Base-by-base conservation (phyloP, 2,888 invertebrate species). In the Lottia scabra region DNA sequence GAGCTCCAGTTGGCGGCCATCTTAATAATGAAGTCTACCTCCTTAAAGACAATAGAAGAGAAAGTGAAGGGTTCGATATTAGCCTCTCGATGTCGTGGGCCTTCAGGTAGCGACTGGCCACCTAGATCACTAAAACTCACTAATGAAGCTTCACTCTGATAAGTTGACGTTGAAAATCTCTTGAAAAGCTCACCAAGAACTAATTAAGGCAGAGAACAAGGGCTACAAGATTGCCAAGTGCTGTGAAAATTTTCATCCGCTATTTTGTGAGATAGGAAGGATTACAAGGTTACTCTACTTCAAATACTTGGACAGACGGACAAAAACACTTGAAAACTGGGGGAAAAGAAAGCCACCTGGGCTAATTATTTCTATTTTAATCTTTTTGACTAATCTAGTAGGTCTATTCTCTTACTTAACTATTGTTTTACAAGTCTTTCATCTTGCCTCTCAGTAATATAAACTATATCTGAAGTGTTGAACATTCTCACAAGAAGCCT, bases 1-100 rank as follows among this genome's bases (percentile, higher is more conserved):
- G 56, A 23, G 56, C 56, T 56, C 56, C 56, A 56, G 56, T 56
- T 56, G 56, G 56, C 56, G 56, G 56, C 56, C 56, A 56, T 56
- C 56, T 56, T 56, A 23, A 56, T 56, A 56, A 56, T 56, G 23
- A 56, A 23, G 56, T 23, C 56, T 23, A 56, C 19, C 56, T 56
- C 56, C 56, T 56, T 56, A 56, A 56, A 56, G 56, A 56, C 56
- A 56, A 56, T 56, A 23, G 56, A 23, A 19, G 23, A 19, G 56
- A 56, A 4, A 56, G 56, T 56, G 56, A 56, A 56, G 56, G 23
- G 56, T 56, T 56, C 56, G 19, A 56, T 56, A 56, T 56, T 56
- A 56, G 56, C 56, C 56, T 56, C 56, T 56, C 56, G 13, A 56
- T 56, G 56, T 56, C 56, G 19, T 12, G 23, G 23, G 23, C 56